Evolutionary conservation across 2,888 invertebrate species (phyloP).

Genomic region (Zootermopsis nevadensis): DNA sequence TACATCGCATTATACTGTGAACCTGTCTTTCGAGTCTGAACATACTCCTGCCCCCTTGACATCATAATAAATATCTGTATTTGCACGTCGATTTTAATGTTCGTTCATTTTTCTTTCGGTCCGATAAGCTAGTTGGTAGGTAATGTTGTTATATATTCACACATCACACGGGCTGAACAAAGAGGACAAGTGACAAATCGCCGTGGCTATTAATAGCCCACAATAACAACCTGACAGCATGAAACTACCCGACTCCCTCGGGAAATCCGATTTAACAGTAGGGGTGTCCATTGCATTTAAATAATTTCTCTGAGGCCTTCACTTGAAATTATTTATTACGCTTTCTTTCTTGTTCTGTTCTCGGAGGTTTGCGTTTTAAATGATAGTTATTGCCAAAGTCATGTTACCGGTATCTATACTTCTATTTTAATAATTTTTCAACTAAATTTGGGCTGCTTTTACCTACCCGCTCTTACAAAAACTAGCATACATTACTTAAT

Average conservation of each 20-base stretch:
- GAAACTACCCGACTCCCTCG: not conserved
- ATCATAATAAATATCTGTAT: not conserved
- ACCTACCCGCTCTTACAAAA: too few relatives aligned
- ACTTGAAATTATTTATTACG: too few relatives aligned
- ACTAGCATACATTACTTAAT: too few relatives aligned
- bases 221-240: not conserved
- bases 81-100: constrained; percentile 12
- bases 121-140: not conserved
- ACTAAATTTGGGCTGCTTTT: too few relatives aligned
- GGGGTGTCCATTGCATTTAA: too few relatives aligned
- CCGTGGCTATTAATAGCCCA: not conserved
- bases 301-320: too few relatives aligned
- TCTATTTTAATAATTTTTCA: too few relatives aligned
- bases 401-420: too few relatives aligned
- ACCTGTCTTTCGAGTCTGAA: not conserved
- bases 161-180: not conserved
- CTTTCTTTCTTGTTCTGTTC: too few relatives aligned
- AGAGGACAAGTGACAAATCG: not conserved
- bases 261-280: too few relatives aligned
- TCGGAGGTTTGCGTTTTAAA: too few relatives aligned
- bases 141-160: not conserved
- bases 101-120: not conserved
- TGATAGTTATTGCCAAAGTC: too few relatives aligned
- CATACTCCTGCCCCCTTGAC: constrained; percentile 1
- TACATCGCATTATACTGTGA: not conserved